Conservation (phyloP, 2,797 vertebrate species). For the Clarias pachynema region DNA sequence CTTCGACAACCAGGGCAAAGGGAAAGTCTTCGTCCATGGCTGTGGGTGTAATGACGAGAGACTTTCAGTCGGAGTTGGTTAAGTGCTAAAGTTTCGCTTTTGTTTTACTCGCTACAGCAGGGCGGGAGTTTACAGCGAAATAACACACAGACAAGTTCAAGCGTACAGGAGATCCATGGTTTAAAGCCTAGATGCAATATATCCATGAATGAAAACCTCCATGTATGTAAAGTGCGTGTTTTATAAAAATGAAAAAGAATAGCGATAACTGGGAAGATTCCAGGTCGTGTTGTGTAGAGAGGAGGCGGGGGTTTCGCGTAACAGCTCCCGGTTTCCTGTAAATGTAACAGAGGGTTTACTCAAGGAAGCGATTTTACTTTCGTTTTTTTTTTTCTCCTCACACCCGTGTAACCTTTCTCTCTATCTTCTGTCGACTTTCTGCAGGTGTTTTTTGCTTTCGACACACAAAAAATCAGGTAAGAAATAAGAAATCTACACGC, state of each 20-base stretch:
- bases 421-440: background rate
- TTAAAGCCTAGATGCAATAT: background rate
- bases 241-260: background rate
- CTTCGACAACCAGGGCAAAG: conserved; percentile 60
- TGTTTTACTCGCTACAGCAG: conserved; percentile 49
- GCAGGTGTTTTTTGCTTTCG: background rate
- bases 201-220: no score
- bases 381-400: background rate
- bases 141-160: background rate
- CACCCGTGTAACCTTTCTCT: conserved; percentile 15
- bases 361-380: background rate
- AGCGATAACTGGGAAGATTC: background rate
- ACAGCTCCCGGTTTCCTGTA: background rate
- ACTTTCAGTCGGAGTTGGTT: rapidly evolving
- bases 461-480: conserved; percentile 18
- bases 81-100: conserved; percentile 70
- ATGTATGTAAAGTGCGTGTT: background rate
- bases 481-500: background rate
- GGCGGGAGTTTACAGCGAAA: background rate
- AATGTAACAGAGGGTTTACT: background rate
- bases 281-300: no score
- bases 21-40: conserved; percentile 53
- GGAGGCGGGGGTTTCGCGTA: background rate
- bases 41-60: rapidly evolving
- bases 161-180: background rate